These are phyloP conservation scores for Coremacera marginata DNA, from an alignment of 2,888 invertebrate species.

Conservation along the genomic window DNA sequence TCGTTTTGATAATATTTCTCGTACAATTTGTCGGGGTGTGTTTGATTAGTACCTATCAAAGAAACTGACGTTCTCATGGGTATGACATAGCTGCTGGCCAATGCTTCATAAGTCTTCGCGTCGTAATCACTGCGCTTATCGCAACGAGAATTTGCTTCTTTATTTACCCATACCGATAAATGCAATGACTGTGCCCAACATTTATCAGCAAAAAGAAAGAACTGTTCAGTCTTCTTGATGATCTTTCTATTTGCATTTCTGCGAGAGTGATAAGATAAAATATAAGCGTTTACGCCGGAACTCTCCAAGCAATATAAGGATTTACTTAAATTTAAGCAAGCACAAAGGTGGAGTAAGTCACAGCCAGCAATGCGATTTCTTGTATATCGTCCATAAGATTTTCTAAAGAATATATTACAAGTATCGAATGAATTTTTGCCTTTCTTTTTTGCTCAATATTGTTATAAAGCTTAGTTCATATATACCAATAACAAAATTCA, in stretches of 20 bases:
- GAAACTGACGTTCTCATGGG: slow-evolving; percentile 1
- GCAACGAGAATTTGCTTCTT: slow-evolving; percentile 26
- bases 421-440: too few relatives aligned
- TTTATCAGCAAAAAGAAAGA: slow-evolving; percentile 3
- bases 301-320: background rate
- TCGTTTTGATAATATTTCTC: too few relatives aligned
- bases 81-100: slow-evolving; percentile 2
- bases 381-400: too few relatives aligned
- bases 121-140: slow-evolving; percentile 20
- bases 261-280: slow-evolving; percentile 23
- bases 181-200: slow-evolving; percentile 9
- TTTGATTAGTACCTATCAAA: background rate
- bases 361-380: too few relatives aligned
- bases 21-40: background rate
- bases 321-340: background rate
- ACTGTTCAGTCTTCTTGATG: slow-evolving; percentile 17
- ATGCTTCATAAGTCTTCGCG: background rate
- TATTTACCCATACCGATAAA: slow-evolving; percentile 19
- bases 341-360: too few relatives aligned
- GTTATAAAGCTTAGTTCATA: too few relatives aligned
- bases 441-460: too few relatives aligned
- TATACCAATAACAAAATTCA: too few relatives aligned
- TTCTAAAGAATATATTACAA: too few relatives aligned
- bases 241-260: slow-evolving; percentile 21
- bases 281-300: background rate